Conservation (phyloP, 1,140 invertebrate genomes). For the Papilio glaucus region DNA sequence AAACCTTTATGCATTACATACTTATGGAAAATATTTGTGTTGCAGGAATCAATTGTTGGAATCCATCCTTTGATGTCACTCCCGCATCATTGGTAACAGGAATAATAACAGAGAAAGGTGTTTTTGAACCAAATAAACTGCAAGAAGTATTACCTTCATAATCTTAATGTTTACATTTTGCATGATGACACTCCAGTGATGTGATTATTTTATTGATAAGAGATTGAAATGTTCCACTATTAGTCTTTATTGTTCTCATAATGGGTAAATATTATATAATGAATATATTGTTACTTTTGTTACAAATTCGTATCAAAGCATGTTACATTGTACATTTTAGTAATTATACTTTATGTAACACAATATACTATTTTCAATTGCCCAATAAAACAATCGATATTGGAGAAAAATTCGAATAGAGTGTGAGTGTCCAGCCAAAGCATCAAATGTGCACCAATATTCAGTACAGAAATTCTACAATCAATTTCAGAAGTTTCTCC, state of each 20-base stretch:
- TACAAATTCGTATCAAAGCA: conserved; percentile 1
- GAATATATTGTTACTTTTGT: conserved; percentile 13
- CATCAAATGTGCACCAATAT: too few species aligned
- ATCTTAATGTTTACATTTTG: conserved; percentile 24
- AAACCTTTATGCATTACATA: too few species aligned
- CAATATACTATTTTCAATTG: background rate
- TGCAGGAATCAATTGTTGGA: conserved; percentile 97
- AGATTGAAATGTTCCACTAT: conserved; percentile 3
- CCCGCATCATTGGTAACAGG: conserved; percentile 96
- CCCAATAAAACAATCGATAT: background rate
- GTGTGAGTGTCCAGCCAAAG: too few species aligned
- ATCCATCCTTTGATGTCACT: conserved; percentile 99
- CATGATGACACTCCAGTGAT: background rate
- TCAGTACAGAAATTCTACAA: too few species aligned
- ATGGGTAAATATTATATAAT: background rate
- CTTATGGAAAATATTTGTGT: conserved; percentile 34
- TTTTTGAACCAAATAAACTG: conserved; percentile 87
- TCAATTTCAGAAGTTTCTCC: too few species aligned
- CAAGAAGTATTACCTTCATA: conserved; percentile 58
- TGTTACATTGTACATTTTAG: conserved; percentile 2
- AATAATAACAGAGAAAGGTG: conserved; percentile 97
- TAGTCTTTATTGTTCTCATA: conserved; percentile 16
- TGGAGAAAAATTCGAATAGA: too few species aligned
- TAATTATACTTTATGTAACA: background rate
- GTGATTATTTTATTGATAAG: conserved; percentile 20